Conservation (phyloP, 2,797 vertebrate species). For the Lepus oiostolus region DNA sequence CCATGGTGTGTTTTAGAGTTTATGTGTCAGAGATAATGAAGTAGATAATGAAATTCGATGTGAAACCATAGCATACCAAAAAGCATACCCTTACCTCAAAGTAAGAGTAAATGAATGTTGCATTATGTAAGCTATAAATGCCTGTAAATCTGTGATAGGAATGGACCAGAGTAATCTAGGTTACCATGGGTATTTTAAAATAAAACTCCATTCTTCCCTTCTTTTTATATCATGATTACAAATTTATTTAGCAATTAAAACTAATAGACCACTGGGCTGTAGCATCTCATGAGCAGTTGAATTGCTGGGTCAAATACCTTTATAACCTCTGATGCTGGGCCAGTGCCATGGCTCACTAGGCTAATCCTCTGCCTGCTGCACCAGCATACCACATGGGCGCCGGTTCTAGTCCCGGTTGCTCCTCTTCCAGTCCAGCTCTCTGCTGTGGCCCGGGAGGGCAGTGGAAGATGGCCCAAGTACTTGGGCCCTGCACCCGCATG, state of each 20-base stretch:
- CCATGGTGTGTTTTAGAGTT: not conserved
- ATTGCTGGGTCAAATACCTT: slow-evolving; percentile 1
- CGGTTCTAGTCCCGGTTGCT: too few relatives aligned
- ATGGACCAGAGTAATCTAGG: not conserved
- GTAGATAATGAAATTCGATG: slow-evolving; percentile 47
- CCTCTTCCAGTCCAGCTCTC: too few relatives aligned
- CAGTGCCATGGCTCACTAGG: too few relatives aligned
- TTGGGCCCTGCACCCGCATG: too few relatives aligned
- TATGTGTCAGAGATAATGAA: slow-evolving; percentile 11
- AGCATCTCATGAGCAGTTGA: not conserved
- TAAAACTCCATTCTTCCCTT: slow-evolving; percentile 26
- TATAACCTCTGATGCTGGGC: not conserved
- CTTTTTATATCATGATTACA: slow-evolving; percentile 31
- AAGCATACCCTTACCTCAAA: slow-evolving; percentile 20
- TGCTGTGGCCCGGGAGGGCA: too few relatives aligned
- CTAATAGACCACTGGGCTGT: not conserved
- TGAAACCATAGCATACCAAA: slow-evolving; percentile 12
- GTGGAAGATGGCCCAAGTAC: too few relatives aligned
- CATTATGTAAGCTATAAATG: not conserved
- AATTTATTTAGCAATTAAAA: slow-evolving; percentile 48
- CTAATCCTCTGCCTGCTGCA: too few relatives aligned
- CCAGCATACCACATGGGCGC: too few relatives aligned
- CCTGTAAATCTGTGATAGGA: not conserved
- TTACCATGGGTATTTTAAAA: slow-evolving; percentile 7
- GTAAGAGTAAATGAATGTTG: slow-evolving; percentile 7